phyloP scores from a whole-genome alignment of 2,113 vertebrate species.

The Otolemur garnettii region DNA sequence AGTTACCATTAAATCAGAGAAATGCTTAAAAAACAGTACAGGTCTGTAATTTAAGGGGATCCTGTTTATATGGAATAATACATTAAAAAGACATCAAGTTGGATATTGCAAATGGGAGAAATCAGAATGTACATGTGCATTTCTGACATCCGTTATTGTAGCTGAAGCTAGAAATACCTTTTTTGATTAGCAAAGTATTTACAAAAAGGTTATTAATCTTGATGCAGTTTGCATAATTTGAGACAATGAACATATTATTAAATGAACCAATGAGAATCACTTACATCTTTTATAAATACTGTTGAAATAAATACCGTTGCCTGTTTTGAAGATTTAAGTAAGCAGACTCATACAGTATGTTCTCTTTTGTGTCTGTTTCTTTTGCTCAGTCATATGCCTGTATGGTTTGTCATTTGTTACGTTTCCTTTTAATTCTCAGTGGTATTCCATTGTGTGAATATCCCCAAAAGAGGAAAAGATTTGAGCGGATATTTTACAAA shows the following conservation, averaged over 20 bases:
- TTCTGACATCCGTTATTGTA: not conserved
- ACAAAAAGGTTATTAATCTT: constrained; percentile 15
- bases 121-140: not conserved
- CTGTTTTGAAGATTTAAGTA: not conserved
- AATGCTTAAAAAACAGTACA: constrained; percentile 30
- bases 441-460: not conserved
- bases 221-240: constrained; percentile 12
- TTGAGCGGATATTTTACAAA: constrained; percentile 31
- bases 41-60: constrained; percentile 29
- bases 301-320: constrained; percentile 25
- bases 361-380: constrained; percentile 25
- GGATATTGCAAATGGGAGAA: constrained; percentile 13
- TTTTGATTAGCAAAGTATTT: constrained; percentile 13
- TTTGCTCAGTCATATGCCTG: not conserved
- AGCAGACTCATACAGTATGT: not conserved
- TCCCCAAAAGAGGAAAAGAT: not conserved
- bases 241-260: constrained; percentile 40
- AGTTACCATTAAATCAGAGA: constrained; percentile 51
- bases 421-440: constrained; percentile 23
- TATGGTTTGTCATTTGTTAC: not conserved
- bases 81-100: constrained; percentile 31
- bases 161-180: not conserved
- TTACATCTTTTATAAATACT: not conserved
- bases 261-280: not conserved
- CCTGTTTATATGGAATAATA: not conserved